These are phyloP conservation scores for Acleris sparsana DNA, from an alignment of 2,888 invertebrate species.

Conservation along the genomic window DNA sequence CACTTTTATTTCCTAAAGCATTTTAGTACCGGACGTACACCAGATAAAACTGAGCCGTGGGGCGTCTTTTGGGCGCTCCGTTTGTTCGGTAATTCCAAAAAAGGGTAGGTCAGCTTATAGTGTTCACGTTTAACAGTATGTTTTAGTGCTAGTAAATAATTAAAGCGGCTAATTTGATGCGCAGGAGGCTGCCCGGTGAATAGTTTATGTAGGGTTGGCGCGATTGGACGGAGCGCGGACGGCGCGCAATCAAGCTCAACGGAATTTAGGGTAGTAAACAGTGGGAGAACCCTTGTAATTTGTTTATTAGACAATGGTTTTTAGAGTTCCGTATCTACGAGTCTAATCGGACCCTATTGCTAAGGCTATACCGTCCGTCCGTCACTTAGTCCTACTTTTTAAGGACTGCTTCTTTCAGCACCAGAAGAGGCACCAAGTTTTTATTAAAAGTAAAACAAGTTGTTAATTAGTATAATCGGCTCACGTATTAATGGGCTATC, in stretches of 20 bases:
- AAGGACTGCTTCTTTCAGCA: too few relatives aligned
- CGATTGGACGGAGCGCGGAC: slow-evolving; percentile 61
- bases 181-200: slow-evolving; percentile 62
- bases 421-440: too few relatives aligned
- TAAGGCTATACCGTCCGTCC: neutral
- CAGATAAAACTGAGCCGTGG: slow-evolving; percentile 63
- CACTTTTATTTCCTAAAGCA: slow-evolving; percentile 72
- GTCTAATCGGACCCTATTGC: too few relatives aligned
- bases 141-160: slow-evolving; percentile 82
- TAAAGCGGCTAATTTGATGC: slow-evolving; percentile 81
- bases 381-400: neutral
- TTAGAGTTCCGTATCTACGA: too few relatives aligned
- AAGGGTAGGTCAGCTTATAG: slow-evolving; percentile 60
- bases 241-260: slow-evolving; percentile 50
- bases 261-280: slow-evolving; percentile 22
- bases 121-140: slow-evolving; percentile 64
- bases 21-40: slow-evolving; percentile 70
- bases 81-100: slow-evolving; percentile 45
- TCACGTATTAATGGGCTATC: slow-evolving; percentile 26
- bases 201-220: slow-evolving; percentile 67
- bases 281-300: slow-evolving; percentile 4
- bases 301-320: neutral
- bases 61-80: slow-evolving; percentile 50
- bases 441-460: neutral
- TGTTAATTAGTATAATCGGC: slow-evolving; percentile 35